These are phyloP conservation scores for Taurulus bubalis DNA, from an alignment of 2,113 vertebrate genomes.

Conservation along the genomic window DNA sequence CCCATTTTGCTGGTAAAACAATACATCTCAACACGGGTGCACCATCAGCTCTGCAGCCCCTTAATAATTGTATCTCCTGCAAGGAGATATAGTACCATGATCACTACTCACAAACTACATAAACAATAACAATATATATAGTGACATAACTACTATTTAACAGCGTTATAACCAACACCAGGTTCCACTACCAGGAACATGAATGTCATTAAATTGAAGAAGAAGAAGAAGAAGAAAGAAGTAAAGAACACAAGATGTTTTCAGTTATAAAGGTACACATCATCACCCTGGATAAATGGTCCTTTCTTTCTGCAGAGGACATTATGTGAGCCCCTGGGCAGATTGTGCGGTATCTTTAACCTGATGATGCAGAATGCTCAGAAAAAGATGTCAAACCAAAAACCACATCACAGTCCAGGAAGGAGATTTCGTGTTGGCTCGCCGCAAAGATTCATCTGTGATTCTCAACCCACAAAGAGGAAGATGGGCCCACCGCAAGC, in stretches of 20 bases:
- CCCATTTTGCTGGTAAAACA: background rate
- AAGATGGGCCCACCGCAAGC: constrained; percentile 28
- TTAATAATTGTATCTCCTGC: background rate
- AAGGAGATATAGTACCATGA: background rate
- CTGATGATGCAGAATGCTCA: constrained; percentile 6
- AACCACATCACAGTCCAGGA: constrained; percentile 60
- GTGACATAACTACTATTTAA: background rate
- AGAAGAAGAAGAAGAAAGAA: background rate
- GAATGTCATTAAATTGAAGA: background rate
- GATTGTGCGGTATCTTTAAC: background rate
- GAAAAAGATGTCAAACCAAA: constrained; percentile 29
- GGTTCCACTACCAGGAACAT: background rate
- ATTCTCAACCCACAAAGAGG: constrained; percentile 51
- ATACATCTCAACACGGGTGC: background rate
- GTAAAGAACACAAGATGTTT: constrained; percentile 2
- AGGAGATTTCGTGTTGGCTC: constrained; percentile 36
- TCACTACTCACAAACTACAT: background rate
- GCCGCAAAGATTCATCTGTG: constrained; percentile 27
- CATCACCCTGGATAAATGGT: background rate
- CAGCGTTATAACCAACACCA: background rate
- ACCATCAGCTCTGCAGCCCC: background rate
- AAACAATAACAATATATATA: background rate
- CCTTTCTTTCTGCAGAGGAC: background rate
- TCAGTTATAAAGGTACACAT: background rate
- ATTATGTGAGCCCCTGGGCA: constrained; percentile 4